Evolutionary conservation across 2,113 vertebrate species (phyloP), one percentile per base, ranked within the genome.

Genomic region (Macrotus californicus): DNA sequence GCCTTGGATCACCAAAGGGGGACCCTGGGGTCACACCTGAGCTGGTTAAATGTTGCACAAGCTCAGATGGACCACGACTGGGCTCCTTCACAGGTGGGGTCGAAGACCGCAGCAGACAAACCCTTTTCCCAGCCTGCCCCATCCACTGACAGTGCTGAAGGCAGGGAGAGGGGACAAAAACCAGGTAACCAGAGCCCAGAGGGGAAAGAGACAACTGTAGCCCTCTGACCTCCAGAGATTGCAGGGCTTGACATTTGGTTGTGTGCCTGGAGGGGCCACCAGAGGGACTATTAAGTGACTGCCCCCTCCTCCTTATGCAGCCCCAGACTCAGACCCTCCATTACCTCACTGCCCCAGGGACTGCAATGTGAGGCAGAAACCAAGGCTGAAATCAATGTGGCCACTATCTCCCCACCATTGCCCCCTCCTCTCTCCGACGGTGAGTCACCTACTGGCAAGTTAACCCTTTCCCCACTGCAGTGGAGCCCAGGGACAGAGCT

Each of bases 311-410:
- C 95, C 69, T 46, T 73, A 61, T 56, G 91, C 85, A 95, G 75
- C 87, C 89, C 93, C 39, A 96, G 96, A 94, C 95, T 94, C 96
- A 91, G 96, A 92, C 96, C 93, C 97, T 97, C 96, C 97, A 96
- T 98, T 98, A 98, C 94, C 94, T 96, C 96, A 95, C 96, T 93
- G 95, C 97, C 97, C 97, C 80, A 96, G 97, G 97, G 97, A 97
- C 88, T 96, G 96, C 97, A 94, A 96, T 16, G 77, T 90, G 97
- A 97, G 76, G 96, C 96, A 96, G 92, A 96, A 97, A 95, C 96
- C 86, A 92, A 95, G 95, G 92, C 96, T 95, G 93, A 96, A 97
- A 97, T 97, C 97, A 96, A 97, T 97, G 97, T 97, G 96, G 91
- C 95, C 36, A 64, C 86, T 93, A 92, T 91, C 96, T 95, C 81